A percentile compares a stretch with the other conserved stretches of the same genome.
These are phyloP conservation scores for Adoxophyes honmai DNA, from an alignment of 1,140 invertebrate species.

Conservation along the genomic window DNA sequence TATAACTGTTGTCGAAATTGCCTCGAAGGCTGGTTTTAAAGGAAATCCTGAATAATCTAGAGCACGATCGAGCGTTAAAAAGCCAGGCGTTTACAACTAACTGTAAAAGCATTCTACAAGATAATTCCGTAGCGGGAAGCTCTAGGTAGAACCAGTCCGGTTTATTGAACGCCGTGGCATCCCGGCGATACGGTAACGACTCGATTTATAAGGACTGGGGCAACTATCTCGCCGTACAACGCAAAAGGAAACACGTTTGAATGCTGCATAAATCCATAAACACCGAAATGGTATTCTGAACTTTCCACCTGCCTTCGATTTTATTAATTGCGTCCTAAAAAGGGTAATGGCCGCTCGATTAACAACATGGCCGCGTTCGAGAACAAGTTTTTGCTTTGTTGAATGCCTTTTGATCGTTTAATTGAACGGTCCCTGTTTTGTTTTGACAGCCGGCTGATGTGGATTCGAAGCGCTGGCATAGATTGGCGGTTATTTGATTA, in stretches of 20 bases:
- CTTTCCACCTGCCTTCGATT: constrained; percentile 41
- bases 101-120: constrained; percentile 64
- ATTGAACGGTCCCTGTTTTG: constrained; percentile 3
- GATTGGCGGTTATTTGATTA: too few relatives aligned
- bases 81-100: constrained; percentile 36
- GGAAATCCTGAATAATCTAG: neutral
- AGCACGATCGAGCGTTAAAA: neutral
- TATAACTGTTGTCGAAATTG: too few relatives aligned
- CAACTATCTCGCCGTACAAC: constrained; percentile 20
- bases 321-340: constrained; percentile 35
- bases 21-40: too few relatives aligned
- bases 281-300: constrained; percentile 28
- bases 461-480: too few relatives aligned
- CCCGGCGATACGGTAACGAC: constrained; percentile 38
- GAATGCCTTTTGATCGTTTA: constrained; percentile 12
- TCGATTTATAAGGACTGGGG: constrained; percentile 57
- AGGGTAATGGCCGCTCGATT: constrained; percentile 26
- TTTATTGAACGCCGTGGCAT: constrained; percentile 63
- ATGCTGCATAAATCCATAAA: constrained; percentile 26
- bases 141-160: constrained; percentile 58
- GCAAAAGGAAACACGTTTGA: constrained; percentile 32
- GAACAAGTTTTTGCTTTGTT: constrained; percentile 9
- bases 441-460: neutral
- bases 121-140: constrained; percentile 64
- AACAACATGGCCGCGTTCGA: constrained; percentile 18